A percentile compares a stretch with the other conserved stretches of the same genome.
phyloP scores from a whole-genome alignment of 53 echinoderm and acorn worm genomes.

The Glandiceps talaboti region DNA sequence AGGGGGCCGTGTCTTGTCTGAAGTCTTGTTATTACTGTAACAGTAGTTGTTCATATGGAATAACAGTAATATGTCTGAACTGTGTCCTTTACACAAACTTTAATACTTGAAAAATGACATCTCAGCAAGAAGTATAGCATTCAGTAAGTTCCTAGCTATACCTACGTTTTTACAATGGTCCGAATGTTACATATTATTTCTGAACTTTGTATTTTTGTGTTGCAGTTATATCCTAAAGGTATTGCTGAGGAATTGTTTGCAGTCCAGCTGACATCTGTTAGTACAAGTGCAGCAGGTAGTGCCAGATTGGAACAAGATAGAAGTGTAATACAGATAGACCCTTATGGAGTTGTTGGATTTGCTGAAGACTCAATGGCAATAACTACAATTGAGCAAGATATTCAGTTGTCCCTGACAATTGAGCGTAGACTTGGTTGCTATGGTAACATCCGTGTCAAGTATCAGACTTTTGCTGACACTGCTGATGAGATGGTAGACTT shows the following conservation, averaged over 20 bases:
- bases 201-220: too few relatives aligned
- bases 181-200: too few relatives aligned
- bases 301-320: slow-evolving; percentile 32
- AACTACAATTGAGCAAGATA: slow-evolving; percentile 36
- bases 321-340: slow-evolving; percentile 51
- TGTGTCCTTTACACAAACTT: too few relatives aligned
- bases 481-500: slow-evolving; percentile 65
- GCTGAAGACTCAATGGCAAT: slow-evolving; percentile 35
- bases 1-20: too few relatives aligned
- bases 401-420: slow-evolving; percentile 54
- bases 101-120: too few relatives aligned
- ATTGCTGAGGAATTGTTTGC: slow-evolving; percentile 64
- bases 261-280: slow-evolving; percentile 48
- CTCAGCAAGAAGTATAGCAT: too few relatives aligned
- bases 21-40: too few relatives aligned
- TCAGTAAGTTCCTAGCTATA: too few relatives aligned
- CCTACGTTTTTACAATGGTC: too few relatives aligned
- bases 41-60: too few relatives aligned
- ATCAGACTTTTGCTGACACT: slow-evolving; percentile 51
- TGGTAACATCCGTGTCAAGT: slow-evolving; percentile 65
- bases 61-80: too few relatives aligned
- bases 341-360: slow-evolving; percentile 72
- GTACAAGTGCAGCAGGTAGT: slow-evolving; percentile 53
- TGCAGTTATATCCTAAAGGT: slow-evolving; percentile 54
- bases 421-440: slow-evolving; percentile 65